phyloP scores from a whole-genome alignment of 2,888 invertebrate genomes.

The Melipona beecheii region DNA sequence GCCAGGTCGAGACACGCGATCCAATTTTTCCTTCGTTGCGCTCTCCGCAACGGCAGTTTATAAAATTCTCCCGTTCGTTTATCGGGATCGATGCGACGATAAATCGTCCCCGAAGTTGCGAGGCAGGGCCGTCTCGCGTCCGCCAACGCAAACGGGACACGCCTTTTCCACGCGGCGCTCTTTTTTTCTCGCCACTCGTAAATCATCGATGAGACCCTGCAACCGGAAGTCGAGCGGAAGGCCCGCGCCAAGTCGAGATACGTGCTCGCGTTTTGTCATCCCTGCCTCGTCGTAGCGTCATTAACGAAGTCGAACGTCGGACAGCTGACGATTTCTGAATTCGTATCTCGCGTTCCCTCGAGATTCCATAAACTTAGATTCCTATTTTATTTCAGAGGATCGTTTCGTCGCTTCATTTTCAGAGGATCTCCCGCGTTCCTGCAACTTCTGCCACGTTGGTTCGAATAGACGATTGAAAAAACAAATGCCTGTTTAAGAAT shows the following conservation, averaged over 20 bases:
- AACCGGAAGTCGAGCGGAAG: constrained; percentile 65
- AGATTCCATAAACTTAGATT: too few relatives aligned
- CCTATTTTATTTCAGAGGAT: too few relatives aligned
- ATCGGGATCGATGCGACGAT: constrained; percentile 57
- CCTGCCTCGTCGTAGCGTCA: background rate
- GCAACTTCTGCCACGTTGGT: too few relatives aligned
- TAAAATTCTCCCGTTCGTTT: constrained; percentile 58
- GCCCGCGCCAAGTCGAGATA: constrained; percentile 53
- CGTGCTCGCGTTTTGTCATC: constrained; percentile 61
- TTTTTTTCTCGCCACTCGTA: constrained; percentile 52
- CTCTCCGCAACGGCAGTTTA: constrained; percentile 39
- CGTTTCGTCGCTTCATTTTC: too few relatives aligned
- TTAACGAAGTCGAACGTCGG: background rate
- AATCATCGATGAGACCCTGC: constrained; percentile 71
- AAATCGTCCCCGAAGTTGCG: constrained; percentile 55
- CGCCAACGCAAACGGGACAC: background rate
- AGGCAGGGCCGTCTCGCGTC: background rate
- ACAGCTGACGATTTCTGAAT: too few relatives aligned
- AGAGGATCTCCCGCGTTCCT: too few relatives aligned
- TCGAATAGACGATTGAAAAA: too few relatives aligned
- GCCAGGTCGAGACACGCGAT: background rate
- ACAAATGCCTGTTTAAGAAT: too few relatives aligned
- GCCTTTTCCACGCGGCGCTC: background rate
- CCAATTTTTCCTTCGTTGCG: constrained; percentile 43
- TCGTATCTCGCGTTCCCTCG: too few relatives aligned